A percentile compares a stretch with the other conserved stretches of the same genome.
Conservation (phyloP, 1,140 invertebrate genomes). For the Coenobita brevimanus region DNA sequence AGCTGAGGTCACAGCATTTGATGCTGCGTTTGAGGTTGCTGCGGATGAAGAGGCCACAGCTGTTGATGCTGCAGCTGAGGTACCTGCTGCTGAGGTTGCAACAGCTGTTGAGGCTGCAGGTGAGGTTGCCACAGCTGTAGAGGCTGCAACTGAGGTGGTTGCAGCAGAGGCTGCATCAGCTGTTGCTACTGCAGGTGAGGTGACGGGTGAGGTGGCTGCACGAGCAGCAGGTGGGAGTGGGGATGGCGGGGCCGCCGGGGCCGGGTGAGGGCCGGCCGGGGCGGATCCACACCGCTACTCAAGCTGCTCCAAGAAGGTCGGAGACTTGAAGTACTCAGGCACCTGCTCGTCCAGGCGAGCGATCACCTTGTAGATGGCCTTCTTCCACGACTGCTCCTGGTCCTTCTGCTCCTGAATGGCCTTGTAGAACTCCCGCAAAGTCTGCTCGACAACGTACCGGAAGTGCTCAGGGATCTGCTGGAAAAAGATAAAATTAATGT, state of each 20-base stretch:
- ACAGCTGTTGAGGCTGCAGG: constrained; percentile 23
- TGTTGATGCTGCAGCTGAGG: constrained; percentile 32
- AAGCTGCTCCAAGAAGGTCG: constrained; percentile 98
- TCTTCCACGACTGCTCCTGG: constrained; percentile 99
- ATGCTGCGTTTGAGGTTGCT: constrained; percentile 28
- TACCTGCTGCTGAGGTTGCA: constrained; percentile 35
- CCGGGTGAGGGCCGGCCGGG: constrained; percentile 40
- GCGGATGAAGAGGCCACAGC: constrained; percentile 24
- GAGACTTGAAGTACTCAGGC: constrained; percentile 99
- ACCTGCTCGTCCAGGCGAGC: constrained; percentile 98
- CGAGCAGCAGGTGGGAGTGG: constrained; percentile 7
- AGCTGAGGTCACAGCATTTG: constrained; percentile 34
- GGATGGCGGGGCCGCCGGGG: constrained; percentile 29
- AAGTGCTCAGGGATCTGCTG: constrained; percentile 96
- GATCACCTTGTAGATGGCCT: constrained; percentile 99
- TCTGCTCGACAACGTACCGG: constrained; percentile 96
- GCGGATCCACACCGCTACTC: constrained; percentile 80
- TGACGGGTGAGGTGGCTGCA: neutral
- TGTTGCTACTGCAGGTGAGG: constrained; percentile 20
- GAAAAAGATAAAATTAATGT: constrained; percentile 3
- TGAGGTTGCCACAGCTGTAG: constrained; percentile 21
- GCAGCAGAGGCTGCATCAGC: constrained; percentile 5
- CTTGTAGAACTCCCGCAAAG: constrained; percentile 98
- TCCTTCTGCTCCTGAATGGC: constrained; percentile 97
- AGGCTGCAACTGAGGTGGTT: constrained; percentile 28